A percentile compares a stretch with the other conserved stretches of the same genome.
Evolutionary conservation across 1,140 invertebrate genomes (phyloP).

Genomic region (Chymomyza costata): DNA sequence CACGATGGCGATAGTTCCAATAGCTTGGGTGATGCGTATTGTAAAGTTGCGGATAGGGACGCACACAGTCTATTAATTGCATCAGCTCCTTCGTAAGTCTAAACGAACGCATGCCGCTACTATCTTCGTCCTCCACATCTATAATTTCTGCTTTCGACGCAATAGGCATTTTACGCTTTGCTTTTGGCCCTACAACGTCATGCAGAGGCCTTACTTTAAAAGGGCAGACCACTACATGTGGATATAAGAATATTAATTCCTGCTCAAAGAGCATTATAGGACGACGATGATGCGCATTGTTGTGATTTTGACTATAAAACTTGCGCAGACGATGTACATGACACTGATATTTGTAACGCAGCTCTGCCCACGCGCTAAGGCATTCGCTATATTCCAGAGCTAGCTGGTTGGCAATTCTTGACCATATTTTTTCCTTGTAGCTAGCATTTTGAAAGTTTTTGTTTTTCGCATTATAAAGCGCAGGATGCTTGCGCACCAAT

Average conservation of each 20-base stretch:
- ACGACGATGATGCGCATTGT: background rate
- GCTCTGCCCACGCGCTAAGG: slow-evolving; percentile 38
- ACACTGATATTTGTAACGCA: slow-evolving; percentile 44
- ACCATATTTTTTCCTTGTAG: slow-evolving; percentile 35
- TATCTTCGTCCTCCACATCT: slow-evolving; percentile 32
- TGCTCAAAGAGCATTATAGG: slow-evolving; percentile 46
- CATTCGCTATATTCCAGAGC: slow-evolving; percentile 20
- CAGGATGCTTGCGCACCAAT: slow-evolving; percentile 13
- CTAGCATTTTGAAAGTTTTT: slow-evolving; percentile 20
- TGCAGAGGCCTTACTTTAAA: slow-evolving; percentile 4
- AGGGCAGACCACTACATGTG: slow-evolving; percentile 38
- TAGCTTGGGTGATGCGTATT: slow-evolving; percentile 18
- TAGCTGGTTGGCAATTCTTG: slow-evolving; percentile 16
- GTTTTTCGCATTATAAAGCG: slow-evolving; percentile 30
- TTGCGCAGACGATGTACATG: slow-evolving; percentile 40
- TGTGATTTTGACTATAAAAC: slow-evolving; percentile 2
- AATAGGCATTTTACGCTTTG: slow-evolving; percentile 5
- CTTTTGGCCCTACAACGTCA: background rate
- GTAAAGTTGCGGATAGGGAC: slow-evolving; percentile 50
- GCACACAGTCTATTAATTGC: slow-evolving; percentile 37
- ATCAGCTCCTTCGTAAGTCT: background rate
- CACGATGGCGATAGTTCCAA: slow-evolving; percentile 35
- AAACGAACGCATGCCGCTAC: background rate
- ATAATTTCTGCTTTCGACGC: slow-evolving; percentile 20
- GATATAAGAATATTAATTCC: slow-evolving; percentile 54